phyloP scores from a whole-genome alignment of 1,140 invertebrate species.

The Arctopsyche grandis region DNA sequence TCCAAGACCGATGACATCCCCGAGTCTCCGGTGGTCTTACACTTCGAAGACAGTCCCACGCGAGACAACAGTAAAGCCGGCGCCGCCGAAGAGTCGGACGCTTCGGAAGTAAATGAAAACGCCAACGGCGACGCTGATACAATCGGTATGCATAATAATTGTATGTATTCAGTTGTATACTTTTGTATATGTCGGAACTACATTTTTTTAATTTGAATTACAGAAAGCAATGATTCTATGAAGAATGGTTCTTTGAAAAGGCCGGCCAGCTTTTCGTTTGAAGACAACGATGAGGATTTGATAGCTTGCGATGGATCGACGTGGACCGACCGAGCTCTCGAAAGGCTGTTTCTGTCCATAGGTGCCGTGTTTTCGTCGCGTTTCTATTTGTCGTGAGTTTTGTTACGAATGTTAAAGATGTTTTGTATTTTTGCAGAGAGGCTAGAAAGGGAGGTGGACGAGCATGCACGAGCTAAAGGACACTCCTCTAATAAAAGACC shows the following conservation, averaged over 20 bases:
- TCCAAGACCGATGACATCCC: background rate
- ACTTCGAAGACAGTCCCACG: background rate
- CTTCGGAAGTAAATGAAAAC: conserved; percentile 17
- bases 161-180: background rate
- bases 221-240: background rate
- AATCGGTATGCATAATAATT: background rate
- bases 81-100: background rate
- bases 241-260: background rate
- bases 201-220: background rate
- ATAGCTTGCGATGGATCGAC: background rate
- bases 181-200: background rate
- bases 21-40: background rate
- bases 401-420: background rate
- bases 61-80: background rate
- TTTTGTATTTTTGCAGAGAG: conserved; percentile 40
- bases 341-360: conserved; percentile 5
- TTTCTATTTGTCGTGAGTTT: background rate
- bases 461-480: conserved; percentile 8
- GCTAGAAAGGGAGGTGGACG: conserved; percentile 47
- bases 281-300: conserved; percentile 6
- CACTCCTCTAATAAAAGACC: conserved; percentile 2
- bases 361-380: background rate
- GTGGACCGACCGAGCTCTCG: background rate
- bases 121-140: background rate
- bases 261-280: background rate